Base-by-base conservation (phyloP, 2,113 vertebrate species). In the Notothenia coriiceps region DNA sequence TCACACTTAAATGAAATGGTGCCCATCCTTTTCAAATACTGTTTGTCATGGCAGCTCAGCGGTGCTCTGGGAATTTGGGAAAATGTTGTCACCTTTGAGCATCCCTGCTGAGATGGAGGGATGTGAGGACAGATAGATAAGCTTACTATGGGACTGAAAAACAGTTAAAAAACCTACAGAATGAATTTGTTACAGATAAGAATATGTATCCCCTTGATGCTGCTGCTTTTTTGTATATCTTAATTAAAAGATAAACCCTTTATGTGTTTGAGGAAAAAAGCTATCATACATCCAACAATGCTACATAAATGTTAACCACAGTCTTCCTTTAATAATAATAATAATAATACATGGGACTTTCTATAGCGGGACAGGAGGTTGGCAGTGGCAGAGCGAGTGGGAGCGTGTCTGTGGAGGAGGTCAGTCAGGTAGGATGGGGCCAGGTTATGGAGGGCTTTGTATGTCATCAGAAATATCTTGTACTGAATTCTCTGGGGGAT, bases 1-100 rank as follows among this genome's bases (percentile, higher is more conserved):
- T 57, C 62, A 57, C 79, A 79, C 12, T 4, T 67, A 29, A 75
- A 74, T 79, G 56, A 74, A 56, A 46, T 46, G 20, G 46, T 80
- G 15, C 54, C 60, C 51, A 64, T 69, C 64, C 52, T 65, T 49
- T 74, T 4, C 63, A 57, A 66, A 63, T 35, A n/a, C 46, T 64
- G 5, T 70, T 67, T 69, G 22, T 67, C 67, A 67, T 40, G 29
- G 55, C 18, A 51, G 47, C 60, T 56, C 47, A 64, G 70, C 2
- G 0, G 17, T 46, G 59, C 64, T 68, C 43, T 59, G 62, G 50
- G 70, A 33, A 70, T 47, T 78, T 14, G 51, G 22, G 49, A 54
- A 52, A 79, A 79, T 18, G 4, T 43, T 44, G 59, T 72, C 73
- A 77, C 52, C 74, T 66, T 47, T 43, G 40, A 83, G 47, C 17